Conservation (phyloP, 2,888 invertebrate species). For the Panzeria rudis region DNA sequence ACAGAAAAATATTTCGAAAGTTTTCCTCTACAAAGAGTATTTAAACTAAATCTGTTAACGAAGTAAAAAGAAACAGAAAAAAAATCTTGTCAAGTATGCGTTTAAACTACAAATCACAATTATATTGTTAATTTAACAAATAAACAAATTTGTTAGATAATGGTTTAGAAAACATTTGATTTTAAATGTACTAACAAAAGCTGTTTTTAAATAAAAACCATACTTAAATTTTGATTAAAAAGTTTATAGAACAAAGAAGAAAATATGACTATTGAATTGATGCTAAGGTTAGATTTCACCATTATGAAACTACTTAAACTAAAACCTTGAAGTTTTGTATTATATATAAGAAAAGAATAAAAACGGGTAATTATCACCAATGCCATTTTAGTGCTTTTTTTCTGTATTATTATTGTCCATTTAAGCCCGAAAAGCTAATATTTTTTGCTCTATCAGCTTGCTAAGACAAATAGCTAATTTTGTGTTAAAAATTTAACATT, state of each 20-base stretch:
- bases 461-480: too few relatives aligned
- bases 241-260: neutral
- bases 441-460: too few relatives aligned
- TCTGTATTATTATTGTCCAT: too few relatives aligned
- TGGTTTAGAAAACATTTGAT: neutral
- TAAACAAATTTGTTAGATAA: neutral
- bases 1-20: constrained; percentile 4
- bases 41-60: constrained; percentile 16
- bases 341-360: too few relatives aligned
- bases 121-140: constrained; percentile 20
- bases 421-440: too few relatives aligned
- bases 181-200: neutral
- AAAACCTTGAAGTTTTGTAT: too few relatives aligned
- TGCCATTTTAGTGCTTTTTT: too few relatives aligned
- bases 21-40: constrained; percentile 16
- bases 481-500: too few relatives aligned
- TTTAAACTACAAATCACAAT: constrained; percentile 21
- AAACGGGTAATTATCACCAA: too few relatives aligned
- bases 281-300: too few relatives aligned
- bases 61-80: neutral
- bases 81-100: constrained; percentile 23
- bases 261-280: too few relatives aligned
- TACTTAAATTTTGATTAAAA: neutral
- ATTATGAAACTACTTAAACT: too few relatives aligned
- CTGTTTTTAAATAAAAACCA: neutral